Percentiles rank a stretch among this genome's conserved stretches.
phyloP scores from a whole-genome alignment of 92 coral and sea anemone genomes.

The Siderastrea siderea region DNA sequence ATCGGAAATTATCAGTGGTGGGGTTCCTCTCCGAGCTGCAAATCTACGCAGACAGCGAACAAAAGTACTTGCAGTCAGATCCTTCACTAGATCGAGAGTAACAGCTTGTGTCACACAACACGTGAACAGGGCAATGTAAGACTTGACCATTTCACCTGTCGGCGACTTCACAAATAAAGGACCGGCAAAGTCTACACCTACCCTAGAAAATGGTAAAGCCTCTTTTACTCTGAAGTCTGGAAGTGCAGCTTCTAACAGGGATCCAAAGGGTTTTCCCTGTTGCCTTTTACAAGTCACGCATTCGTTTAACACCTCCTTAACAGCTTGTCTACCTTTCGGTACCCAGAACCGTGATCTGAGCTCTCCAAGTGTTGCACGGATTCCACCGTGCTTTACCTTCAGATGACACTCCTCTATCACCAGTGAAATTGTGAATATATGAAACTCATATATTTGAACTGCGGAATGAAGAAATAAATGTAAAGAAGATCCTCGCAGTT shows the following conservation, averaged over 20 bases:
- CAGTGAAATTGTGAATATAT: too few species aligned
- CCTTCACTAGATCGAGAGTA: too few species aligned
- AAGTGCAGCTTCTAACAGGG: slow-evolving; percentile 14
- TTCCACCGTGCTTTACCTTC: slow-evolving; percentile 29
- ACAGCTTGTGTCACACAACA: too few species aligned
- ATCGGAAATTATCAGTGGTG: slow-evolving; percentile 45
- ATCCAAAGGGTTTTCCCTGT: slow-evolving; percentile 30
- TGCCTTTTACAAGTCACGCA: slow-evolving; percentile 33
- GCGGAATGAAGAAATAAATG: too few species aligned
- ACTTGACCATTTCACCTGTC: not conserved
- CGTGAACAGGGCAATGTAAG: too few species aligned
- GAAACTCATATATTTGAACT: too few species aligned
- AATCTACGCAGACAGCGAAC: too few species aligned
- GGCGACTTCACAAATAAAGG: slow-evolving; percentile 24
- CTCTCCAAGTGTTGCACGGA: slow-evolving; percentile 42
- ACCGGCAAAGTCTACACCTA: slow-evolving; percentile 49
- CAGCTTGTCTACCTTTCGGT: slow-evolving; percentile 16
- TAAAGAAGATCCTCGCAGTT: too few species aligned
- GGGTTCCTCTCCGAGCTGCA: slow-evolving; percentile 33
- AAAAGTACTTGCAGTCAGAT: too few species aligned
- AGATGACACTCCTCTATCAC: slow-evolving; percentile 31
- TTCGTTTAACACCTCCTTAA: slow-evolving; percentile 3
- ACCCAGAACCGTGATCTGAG: slow-evolving; percentile 33
- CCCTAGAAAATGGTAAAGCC: slow-evolving; percentile 28
- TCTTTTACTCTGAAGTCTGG: slow-evolving; percentile 32